Percentiles rank a stretch among this genome's conserved stretches.
Evolutionary conservation across 2,888 invertebrate genomes (phyloP).

Genomic region (Suillia variegata): DNA sequence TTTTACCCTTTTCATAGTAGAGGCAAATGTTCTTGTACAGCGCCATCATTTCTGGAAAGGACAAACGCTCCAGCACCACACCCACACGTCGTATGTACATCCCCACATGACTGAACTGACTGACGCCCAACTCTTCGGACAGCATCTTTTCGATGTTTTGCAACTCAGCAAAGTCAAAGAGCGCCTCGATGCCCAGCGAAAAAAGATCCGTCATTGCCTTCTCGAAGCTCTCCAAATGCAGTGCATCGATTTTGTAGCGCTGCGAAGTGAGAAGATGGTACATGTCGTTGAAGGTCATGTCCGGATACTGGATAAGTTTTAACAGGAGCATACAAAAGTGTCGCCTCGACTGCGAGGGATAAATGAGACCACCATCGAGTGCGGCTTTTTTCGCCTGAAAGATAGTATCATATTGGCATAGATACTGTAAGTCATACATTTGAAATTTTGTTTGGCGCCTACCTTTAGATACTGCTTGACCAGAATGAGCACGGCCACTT

Average conservation of each 20-base stretch:
- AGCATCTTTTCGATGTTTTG: constrained; percentile 68
- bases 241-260: constrained; percentile 50
- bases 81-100: constrained; percentile 82
- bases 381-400: constrained; percentile 50
- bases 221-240: constrained; percentile 63
- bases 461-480: constrained; percentile 76
- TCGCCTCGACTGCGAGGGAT: constrained; percentile 69
- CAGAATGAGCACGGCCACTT: constrained; percentile 77
- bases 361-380: constrained; percentile 44
- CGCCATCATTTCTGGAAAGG: constrained; percentile 81
- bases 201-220: constrained; percentile 65
- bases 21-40: constrained; percentile 74
- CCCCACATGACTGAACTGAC: constrained; percentile 66
- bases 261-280: constrained; percentile 66
- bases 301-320: constrained; percentile 79
- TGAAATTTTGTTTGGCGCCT: constrained; percentile 45
- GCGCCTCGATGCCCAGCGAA: constrained; percentile 66
- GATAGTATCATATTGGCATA: neutral
- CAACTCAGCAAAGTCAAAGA: constrained; percentile 71
- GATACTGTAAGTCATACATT: too few species aligned
- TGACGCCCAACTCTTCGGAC: constrained; percentile 62
- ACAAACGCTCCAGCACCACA: constrained; percentile 80
- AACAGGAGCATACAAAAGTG: constrained; percentile 81
- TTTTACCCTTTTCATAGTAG: constrained; percentile 71
- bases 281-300: constrained; percentile 74